Evolutionary conservation across 2,113 vertebrate species (phyloP), one percentile per base, ranked within the genome.

Genomic region (Myotis lucifugus): DNA sequence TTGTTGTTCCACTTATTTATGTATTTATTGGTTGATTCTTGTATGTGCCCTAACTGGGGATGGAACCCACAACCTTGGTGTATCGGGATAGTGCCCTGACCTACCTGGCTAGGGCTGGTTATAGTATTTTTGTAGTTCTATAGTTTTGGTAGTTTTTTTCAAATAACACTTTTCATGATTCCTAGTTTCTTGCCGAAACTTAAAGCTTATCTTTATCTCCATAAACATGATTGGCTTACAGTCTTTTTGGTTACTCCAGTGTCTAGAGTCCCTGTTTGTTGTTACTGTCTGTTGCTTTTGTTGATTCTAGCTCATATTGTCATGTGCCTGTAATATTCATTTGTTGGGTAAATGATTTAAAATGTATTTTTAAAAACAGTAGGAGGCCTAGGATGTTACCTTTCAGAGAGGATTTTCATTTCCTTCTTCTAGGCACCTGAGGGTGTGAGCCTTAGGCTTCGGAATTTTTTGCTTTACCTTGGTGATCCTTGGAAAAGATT

Each of bases 391-490:
- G 25, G 25, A 48, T 73, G 2, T 85, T 79, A 67, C 19, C 66
- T 93, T 93, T 81, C 81, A 85, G 74, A 78, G 74, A 92, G 25
- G 27, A 70, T 67, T 88, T 87, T 96, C 18, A 52, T 95, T 92
- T 88, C 76, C 40, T 89, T 52, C 61, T 93, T n/a, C 48, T 27
- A 48, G 79, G 29, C 10, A 72, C 40, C 34, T 85, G 59, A 93
- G 15, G 18, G 29, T 50, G 37, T 18, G 56, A 64, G 42, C 32
- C 10, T 29, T 42, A 72, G 66, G 5, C 46, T 84, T 90, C 76
- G 73, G 17, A 52, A 74, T 56, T 56, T 69, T 61, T 64, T 42
- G 34, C 13, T 87, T 90, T 76, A 42, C n/a, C 14, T 64, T 50
- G 11, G 9, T 93, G 52, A 90, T 64, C 40, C 69, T 93, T 95